Evolutionary conservation across 1,140 invertebrate genomes (phyloP).

Genomic region (Vanessa tameamea): DNA sequence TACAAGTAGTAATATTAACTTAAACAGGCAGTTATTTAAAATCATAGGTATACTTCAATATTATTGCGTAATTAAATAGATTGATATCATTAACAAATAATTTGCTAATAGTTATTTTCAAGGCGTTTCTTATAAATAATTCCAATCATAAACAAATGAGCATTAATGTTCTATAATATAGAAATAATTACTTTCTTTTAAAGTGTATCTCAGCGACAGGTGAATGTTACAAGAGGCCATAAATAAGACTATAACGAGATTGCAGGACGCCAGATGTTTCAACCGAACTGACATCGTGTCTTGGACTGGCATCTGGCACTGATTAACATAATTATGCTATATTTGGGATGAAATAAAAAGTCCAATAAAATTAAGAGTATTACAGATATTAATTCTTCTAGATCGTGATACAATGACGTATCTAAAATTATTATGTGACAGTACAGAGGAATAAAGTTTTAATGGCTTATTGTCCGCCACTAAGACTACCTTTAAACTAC

Average conservation of each 20-base stretch:
- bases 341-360: background rate
- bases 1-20: too few species aligned
- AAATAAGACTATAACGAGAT: slow-evolving; percentile 25
- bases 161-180: background rate
- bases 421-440: too few species aligned
- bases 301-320: slow-evolving; percentile 9
- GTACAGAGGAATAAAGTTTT: too few species aligned
- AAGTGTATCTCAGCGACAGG: slow-evolving; percentile 9
- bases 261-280: slow-evolving; percentile 29
- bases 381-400: too few species aligned
- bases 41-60: too few species aligned
- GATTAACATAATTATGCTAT: slow-evolving; percentile 10
- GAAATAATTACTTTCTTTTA: background rate
- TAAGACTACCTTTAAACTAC: too few species aligned
- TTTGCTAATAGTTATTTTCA: background rate
- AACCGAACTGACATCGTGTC: background rate
- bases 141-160: background rate
- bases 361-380: background rate
- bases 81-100: too few species aligned
- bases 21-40: too few species aligned
- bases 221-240: slow-evolving; percentile 23
- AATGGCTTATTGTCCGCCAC: too few species aligned
- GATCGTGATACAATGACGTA: too few species aligned
- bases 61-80: too few species aligned
- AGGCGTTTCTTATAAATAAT: background rate